Percentiles rank a stretch among this genome's conserved stretches.
phyloP scores from a whole-genome alignment of 2,113 vertebrate genomes.

The Phainopepla nitens region DNA sequence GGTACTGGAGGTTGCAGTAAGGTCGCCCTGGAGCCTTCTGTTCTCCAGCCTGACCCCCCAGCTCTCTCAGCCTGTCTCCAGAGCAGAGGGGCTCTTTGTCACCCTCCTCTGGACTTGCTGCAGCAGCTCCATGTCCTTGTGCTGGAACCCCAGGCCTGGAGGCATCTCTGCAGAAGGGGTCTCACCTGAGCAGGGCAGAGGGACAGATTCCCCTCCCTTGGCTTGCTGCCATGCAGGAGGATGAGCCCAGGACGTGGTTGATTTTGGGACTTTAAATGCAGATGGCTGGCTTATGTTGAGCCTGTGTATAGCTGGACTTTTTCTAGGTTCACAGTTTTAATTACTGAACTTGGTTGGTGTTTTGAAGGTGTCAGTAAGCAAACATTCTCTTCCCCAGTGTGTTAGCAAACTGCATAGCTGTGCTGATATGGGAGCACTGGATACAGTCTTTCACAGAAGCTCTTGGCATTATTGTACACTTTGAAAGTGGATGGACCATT shows the following conservation, averaged over 20 bases:
- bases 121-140: neutral
- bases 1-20: neutral
- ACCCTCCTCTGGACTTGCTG: neutral
- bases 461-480: neutral
- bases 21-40: neutral
- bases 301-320: neutral
- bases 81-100: neutral
- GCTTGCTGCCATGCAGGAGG: neutral
- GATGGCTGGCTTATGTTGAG: neutral
- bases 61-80: neutral
- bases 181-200: neutral
- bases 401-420: neutral
- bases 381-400: neutral
- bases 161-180: neutral
- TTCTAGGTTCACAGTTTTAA: neutral
- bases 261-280: neutral
- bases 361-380: neutral
- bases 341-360: neutral
- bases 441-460: neutral
- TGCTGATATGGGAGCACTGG: neutral
- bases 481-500: neutral
- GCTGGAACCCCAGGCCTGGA: neutral
- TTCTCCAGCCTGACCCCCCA: neutral
- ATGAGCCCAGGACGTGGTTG: neutral
- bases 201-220: neutral